These are phyloP conservation scores for Drosophila multiciliata DNA, from an alignment of 2,888 invertebrate species.

Conservation along the genomic window DNA sequence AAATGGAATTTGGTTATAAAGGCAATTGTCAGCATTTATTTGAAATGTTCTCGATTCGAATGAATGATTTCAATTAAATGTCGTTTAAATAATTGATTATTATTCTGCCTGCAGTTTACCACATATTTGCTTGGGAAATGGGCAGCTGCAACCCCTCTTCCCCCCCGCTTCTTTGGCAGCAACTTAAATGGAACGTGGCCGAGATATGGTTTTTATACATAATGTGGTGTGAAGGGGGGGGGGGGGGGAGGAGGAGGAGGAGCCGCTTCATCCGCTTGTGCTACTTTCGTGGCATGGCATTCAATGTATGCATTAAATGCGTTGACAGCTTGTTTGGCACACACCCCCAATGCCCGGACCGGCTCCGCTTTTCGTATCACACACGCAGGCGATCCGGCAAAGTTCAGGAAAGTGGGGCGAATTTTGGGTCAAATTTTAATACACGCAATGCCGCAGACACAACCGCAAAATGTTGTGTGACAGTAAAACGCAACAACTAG, in stretches of 20 bases:
- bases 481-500: conserved; percentile 31
- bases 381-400: conserved; percentile 38
- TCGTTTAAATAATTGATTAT: background rate
- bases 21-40: background rate
- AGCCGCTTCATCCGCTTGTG: conserved; percentile 10
- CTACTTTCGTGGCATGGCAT: conserved; percentile 29
- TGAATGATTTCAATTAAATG: background rate
- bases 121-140: conserved; percentile 7
- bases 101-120: background rate
- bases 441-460: conserved; percentile 71
- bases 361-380: background rate
- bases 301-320: conserved; percentile 63
- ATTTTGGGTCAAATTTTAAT: conserved; percentile 65
- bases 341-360: conserved; percentile 43
- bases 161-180: conserved; percentile 12
- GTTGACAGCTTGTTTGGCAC: conserved; percentile 61
- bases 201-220: conserved; percentile 16
- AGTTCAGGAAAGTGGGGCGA: conserved; percentile 31
- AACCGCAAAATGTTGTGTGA: conserved; percentile 65
- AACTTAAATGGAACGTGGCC: conserved; percentile 25
- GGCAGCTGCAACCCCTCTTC: background rate
- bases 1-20: background rate
- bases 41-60: background rate
- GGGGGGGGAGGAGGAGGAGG: no score
- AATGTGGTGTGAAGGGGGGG: accelerated